Evolutionary conservation across 2,113 vertebrate species (phyloP).

Genomic region (Hipposideros armiger): DNA sequence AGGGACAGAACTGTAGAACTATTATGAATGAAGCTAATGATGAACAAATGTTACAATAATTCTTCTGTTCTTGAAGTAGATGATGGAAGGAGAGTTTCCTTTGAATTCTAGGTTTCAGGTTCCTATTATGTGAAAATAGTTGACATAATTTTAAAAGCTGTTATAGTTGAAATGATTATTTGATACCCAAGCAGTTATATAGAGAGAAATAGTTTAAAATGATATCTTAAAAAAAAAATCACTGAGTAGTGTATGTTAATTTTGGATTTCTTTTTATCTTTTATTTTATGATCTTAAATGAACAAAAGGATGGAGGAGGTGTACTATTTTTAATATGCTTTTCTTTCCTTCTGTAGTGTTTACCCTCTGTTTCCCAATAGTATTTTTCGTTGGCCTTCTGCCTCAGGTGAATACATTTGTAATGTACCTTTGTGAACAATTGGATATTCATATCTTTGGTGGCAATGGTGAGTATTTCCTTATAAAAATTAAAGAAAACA

Average conservation of each 20-base stretch:
- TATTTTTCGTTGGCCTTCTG: constrained; percentile 98
- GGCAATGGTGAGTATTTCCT: constrained; percentile 94
- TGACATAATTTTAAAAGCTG: constrained; percentile 47
- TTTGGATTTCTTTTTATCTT: not conserved
- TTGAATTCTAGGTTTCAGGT: not conserved
- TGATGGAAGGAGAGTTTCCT: not conserved
- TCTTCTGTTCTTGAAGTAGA: not conserved
- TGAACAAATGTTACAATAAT: not conserved
- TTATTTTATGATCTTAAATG: constrained; percentile 52
- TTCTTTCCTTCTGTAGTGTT: constrained; percentile 91
- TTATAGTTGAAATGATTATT: constrained; percentile 48
- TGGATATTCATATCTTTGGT: constrained; percentile 99
- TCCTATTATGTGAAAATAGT: constrained; percentile 10
- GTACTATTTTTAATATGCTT: constrained; percentile 53
- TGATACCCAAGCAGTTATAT: not conserved
- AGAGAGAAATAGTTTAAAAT: constrained; percentile 30
- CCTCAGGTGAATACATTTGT: constrained; percentile 99
- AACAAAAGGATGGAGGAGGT: not conserved
- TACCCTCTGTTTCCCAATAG: constrained; percentile 97
- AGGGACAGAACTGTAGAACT: not conserved
- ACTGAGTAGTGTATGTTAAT: constrained; percentile 29
- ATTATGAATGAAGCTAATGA: not conserved
- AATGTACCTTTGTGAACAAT: constrained; percentile 99
- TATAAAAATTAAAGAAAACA: not conserved
- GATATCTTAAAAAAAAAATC: not conserved